A percentile compares a stretch with the other conserved stretches of the same genome.
Conservation (phyloP, 2,888 invertebrate genomes). For the Apantesis nais region DNA sequence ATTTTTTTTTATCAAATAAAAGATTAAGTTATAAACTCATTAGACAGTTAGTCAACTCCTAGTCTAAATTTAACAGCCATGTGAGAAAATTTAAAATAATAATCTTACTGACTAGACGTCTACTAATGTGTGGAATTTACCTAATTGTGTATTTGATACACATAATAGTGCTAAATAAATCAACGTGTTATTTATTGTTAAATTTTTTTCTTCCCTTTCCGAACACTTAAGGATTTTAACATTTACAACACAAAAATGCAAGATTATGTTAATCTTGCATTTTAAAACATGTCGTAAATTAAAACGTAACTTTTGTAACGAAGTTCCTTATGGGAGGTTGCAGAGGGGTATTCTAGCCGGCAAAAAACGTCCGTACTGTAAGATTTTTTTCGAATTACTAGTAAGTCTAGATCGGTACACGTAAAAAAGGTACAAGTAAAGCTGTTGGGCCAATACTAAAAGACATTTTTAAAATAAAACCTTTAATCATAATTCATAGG, state of each 20-base stretch:
- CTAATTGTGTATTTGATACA: background rate
- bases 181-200: background rate
- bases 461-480: background rate
- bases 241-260: no score
- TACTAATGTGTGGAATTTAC: background rate
- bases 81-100: no score
- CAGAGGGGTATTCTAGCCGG: no score
- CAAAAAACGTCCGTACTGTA: no score
- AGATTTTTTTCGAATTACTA: no score
- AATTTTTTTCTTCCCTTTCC: background rate
- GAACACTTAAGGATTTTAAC: background rate
- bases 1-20: background rate
- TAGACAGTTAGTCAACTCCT: background rate
- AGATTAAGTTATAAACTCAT: background rate
- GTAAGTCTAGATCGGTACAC: no score
- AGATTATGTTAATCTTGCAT: no score
- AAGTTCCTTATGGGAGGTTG: no score
- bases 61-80: background rate
- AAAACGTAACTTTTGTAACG: no score
- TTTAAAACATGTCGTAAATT: no score
- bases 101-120: background rate
- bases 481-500: background rate
- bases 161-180: background rate
- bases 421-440: no score
- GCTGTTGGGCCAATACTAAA: no score